A percentile compares a stretch with the other conserved stretches of the same genome.
Evolutionary conservation across 2,888 invertebrate species (phyloP).

Genomic region (Diplazon laetatorius): DNA sequence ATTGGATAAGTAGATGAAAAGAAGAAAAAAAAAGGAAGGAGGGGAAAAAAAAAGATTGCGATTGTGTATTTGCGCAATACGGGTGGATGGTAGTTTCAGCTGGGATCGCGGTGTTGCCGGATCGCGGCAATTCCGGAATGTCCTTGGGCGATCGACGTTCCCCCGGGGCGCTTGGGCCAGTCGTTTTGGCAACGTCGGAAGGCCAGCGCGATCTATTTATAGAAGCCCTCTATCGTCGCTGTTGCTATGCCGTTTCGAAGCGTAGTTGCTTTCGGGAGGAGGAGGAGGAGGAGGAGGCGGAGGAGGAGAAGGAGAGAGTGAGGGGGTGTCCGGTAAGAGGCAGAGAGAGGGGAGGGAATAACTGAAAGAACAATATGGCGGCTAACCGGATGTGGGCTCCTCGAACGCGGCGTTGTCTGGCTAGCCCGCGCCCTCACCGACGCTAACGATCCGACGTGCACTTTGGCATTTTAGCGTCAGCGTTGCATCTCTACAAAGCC

Average conservation of each 20-base stretch:
- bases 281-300: constrained; percentile 49
- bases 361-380: constrained; percentile 66
- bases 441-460: constrained; percentile 62
- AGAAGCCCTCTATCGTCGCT: constrained; percentile 74
- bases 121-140: constrained; percentile 30
- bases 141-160: constrained; percentile 69
- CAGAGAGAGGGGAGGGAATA: constrained; percentile 51
- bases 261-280: constrained; percentile 60
- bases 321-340: constrained; percentile 54
- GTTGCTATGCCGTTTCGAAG: constrained; percentile 77
- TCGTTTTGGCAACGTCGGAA: constrained; percentile 77
- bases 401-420: constrained; percentile 58
- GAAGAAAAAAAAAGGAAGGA: constrained; percentile 27
- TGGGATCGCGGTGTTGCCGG: constrained; percentile 71
- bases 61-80: constrained; percentile 35
- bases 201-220: constrained; percentile 76
- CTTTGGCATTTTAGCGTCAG: constrained; percentile 54
- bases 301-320: constrained; percentile 50
- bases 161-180: constrained; percentile 71
- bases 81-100: constrained; percentile 35
- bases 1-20: constrained; percentile 24
- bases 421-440: constrained; percentile 38
- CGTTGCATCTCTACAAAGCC: constrained; percentile 42
- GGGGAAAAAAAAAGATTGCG: constrained; percentile 15
- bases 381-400: constrained; percentile 66